Evolutionary conservation across 1,140 invertebrate species (phyloP).

Genomic region (Microplitis demolitor): DNA sequence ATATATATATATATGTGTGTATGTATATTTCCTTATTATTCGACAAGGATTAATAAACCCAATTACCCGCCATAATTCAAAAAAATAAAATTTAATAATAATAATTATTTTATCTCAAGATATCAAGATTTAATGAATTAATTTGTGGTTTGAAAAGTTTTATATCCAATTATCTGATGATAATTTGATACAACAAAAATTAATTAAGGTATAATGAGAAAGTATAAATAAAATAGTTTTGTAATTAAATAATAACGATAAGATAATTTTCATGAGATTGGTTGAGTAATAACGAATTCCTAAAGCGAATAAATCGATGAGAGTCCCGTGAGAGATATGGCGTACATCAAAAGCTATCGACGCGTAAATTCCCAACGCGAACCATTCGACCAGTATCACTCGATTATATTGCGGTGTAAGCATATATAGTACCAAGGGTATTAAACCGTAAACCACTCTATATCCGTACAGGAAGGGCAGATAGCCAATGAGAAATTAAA

Average conservation of each 20-base stretch:
- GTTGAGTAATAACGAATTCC: slow-evolving; percentile 11
- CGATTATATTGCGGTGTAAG: slow-evolving; percentile 14
- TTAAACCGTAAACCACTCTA: slow-evolving; percentile 11
- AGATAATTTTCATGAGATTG: not conserved
- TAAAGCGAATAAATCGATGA: slow-evolving; percentile 10
- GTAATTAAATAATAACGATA: not conserved
- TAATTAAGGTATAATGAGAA: not conserved
- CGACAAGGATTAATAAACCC: too few relatives aligned
- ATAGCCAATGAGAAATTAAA: not conserved
- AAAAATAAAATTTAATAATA: too few relatives aligned
- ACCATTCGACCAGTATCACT: slow-evolving; percentile 5
- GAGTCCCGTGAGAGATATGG: slow-evolving; percentile 1
- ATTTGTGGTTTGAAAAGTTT: too few relatives aligned
- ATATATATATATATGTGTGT: too few relatives aligned
- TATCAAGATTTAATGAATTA: too few relatives aligned
- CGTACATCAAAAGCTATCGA: slow-evolving; percentile 13
- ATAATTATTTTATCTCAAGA: too few relatives aligned
- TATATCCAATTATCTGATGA: not conserved
- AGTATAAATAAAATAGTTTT: not conserved
- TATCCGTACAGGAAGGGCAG: not conserved
- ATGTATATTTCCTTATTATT: too few relatives aligned
- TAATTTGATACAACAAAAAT: too few relatives aligned
- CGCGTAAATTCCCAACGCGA: slow-evolving; percentile 5
- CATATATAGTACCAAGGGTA: not conserved
- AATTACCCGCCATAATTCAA: too few relatives aligned